Evolutionary conservation across 2,797 vertebrate genomes (phyloP).

Genomic region (Oreochromis grahami): DNA sequence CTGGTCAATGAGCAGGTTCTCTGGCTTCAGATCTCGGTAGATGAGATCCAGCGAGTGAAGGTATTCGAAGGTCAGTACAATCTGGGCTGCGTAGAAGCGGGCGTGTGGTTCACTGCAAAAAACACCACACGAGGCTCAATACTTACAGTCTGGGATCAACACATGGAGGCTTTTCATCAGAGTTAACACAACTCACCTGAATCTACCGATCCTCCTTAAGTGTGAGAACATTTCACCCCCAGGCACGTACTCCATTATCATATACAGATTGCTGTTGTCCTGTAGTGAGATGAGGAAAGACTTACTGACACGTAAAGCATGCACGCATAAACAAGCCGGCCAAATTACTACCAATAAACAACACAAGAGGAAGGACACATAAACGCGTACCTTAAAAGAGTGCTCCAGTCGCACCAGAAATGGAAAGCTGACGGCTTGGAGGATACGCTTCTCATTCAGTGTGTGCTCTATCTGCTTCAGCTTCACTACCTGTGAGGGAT

Average conservation of each 20-base stretch:
- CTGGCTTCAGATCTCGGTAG: constrained; percentile 93
- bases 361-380: neutral
- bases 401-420: constrained; percentile 91
- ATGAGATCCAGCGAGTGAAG: constrained; percentile 95
- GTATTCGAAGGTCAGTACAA: constrained; percentile 94
- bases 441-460: constrained; percentile 92
- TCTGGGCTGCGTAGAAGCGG: constrained; percentile 94
- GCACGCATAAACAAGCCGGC: neutral
- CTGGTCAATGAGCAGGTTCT: constrained; percentile 94
- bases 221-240: constrained; percentile 97
- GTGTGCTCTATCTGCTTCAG: constrained; percentile 97
- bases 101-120: constrained; percentile 88
- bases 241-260: constrained; percentile 95
- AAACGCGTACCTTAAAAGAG: constrained; percentile 85
- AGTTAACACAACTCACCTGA: constrained; percentile 77
- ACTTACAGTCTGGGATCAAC: constrained; percentile 5
- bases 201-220: constrained; percentile 90
- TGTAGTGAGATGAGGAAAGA: constrained; percentile 33
- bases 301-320: neutral
- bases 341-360: neutral
- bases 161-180: neutral
- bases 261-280: constrained; percentile 94
- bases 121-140: neutral
- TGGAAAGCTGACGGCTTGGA: constrained; percentile 91
- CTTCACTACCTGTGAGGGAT: constrained; percentile 83